Conservation (phyloP, 2,888 invertebrate species). For the Noctua janthina region DNA sequence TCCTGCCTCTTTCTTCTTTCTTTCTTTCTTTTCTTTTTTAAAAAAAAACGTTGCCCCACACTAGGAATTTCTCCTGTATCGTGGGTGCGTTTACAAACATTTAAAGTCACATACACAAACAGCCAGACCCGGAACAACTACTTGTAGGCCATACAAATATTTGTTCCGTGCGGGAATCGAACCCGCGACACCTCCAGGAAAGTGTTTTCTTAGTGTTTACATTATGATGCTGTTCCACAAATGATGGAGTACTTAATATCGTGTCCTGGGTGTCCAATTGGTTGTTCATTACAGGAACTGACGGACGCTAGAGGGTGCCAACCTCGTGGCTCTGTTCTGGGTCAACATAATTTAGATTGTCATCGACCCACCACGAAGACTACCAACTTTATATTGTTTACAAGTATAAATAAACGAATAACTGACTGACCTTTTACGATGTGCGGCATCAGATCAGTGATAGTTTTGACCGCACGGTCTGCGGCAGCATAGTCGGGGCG, state of each 20-base stretch:
- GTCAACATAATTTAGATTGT: background rate
- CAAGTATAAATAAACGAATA: background rate
- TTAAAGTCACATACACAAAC: too few species aligned
- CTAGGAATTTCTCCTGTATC: too few species aligned
- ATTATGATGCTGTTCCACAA: background rate
- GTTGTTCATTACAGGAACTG: background rate
- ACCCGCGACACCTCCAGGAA: too few species aligned
- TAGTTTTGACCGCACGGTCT: conserved; percentile 66
- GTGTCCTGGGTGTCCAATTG: background rate
- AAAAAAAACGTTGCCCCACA: too few species aligned
- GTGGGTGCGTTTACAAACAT: too few species aligned
- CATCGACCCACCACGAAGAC: background rate
- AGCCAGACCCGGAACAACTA: too few species aligned
- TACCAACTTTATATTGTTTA: background rate
- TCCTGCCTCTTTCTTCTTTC: too few species aligned
- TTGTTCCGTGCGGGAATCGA: too few species aligned
- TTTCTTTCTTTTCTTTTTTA: too few species aligned
- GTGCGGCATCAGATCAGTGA: conserved; percentile 72
- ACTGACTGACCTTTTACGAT: conserved; percentile 63
- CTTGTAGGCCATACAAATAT: too few species aligned
- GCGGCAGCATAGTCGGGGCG: conserved; percentile 71
- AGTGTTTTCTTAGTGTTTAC: background rate
- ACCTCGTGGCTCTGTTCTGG: background rate
- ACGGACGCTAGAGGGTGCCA: background rate
- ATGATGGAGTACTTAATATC: background rate